Conservation (phyloP, 1,140 invertebrate genomes). For the Atta colombica region DNA sequence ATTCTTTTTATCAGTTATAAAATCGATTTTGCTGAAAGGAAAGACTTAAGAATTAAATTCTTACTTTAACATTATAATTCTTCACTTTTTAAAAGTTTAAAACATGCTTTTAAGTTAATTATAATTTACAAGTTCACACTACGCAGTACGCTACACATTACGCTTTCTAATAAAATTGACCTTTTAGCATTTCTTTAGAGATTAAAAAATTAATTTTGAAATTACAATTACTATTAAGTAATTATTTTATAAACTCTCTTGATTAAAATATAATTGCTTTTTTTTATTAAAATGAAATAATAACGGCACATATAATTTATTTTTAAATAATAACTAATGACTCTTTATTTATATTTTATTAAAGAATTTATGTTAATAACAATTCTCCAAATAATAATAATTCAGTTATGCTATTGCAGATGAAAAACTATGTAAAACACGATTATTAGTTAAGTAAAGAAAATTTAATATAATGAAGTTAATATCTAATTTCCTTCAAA, state of each 20-base stretch:
- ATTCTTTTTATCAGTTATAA: constrained; percentile 18
- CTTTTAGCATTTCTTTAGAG: not conserved
- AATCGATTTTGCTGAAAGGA: not conserved
- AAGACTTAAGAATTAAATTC: not conserved
- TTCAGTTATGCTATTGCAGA: not conserved
- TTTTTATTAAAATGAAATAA: not conserved
- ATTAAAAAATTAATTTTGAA: not conserved
- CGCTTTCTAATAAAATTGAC: not conserved
- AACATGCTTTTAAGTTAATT: constrained; percentile 3
- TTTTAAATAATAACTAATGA: not conserved
- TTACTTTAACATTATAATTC: not conserved
- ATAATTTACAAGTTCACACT: not conserved
- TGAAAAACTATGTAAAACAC: not conserved
- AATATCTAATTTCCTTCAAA: not conserved
- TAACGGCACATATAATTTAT: not conserved
- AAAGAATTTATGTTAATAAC: not conserved
- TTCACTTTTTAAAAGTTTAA: not conserved
- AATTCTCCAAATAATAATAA: not conserved
- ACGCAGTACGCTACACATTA: not conserved
- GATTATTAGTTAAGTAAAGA: not conserved
- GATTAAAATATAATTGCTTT: not conserved
- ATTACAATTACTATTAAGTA: constrained; percentile 1
- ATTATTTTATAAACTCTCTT: not conserved
- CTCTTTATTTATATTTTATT: not conserved
- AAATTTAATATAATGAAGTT: not conserved